Evolutionary conservation across 2,113 vertebrate genomes (phyloP).

Genomic region (Pelecanus crispus): DNA sequence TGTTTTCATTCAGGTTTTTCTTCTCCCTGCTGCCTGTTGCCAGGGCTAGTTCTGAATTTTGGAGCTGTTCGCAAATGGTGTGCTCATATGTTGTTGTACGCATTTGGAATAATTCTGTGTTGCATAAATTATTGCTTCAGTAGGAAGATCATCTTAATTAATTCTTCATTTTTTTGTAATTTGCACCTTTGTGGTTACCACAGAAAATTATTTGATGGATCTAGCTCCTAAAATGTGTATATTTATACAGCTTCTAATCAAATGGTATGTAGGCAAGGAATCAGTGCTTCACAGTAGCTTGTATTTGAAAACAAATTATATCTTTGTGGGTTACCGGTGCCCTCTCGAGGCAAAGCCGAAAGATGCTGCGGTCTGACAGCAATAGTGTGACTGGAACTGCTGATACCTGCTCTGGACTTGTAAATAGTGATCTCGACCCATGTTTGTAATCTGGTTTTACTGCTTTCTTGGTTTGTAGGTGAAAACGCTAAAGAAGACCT

Average conservation of each 20-base stretch:
- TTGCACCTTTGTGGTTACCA: background rate
- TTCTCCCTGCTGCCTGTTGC: background rate
- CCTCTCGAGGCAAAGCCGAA: background rate
- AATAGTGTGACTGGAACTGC: background rate
- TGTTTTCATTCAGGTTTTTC: background rate
- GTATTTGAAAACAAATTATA: background rate
- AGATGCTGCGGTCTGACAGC: background rate
- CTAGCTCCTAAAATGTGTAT: background rate
- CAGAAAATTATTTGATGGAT: background rate
- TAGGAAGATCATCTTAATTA: background rate
- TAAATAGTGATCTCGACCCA: background rate
- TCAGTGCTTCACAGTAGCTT: background rate
- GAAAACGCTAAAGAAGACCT: constrained; percentile 66
- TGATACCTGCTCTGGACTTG: background rate
- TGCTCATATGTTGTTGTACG: rapidly evolving
- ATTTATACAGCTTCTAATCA: background rate
- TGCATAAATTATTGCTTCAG: background rate
- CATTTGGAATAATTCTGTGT: background rate
- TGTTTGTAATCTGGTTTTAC: background rate
- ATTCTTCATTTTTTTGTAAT: background rate
- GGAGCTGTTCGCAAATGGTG: background rate
- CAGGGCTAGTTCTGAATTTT: background rate
- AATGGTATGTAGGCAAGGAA: background rate
- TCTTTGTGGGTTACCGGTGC: background rate
- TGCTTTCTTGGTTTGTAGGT: constrained; percentile 51